Percentiles rank a stretch among this genome's conserved stretches.
phyloP scores from a whole-genome alignment of 2,888 invertebrate species.

The Agrochola circellaris region DNA sequence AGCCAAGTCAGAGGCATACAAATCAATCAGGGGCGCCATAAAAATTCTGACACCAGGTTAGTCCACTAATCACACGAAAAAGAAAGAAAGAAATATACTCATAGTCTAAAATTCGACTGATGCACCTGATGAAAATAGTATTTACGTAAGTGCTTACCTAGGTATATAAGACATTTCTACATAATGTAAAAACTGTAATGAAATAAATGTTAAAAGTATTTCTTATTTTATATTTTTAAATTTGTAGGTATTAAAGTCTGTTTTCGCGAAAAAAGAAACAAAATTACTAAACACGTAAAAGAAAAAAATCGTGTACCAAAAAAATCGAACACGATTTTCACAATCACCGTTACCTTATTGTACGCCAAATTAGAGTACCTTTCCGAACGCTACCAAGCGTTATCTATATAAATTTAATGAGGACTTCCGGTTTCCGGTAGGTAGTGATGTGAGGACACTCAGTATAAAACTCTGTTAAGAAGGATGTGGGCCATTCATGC shows the following conservation, averaged over 20 bases:
- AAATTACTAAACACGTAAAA: neutral
- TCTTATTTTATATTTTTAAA: neutral
- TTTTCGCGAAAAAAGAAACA: neutral
- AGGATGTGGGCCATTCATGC: constrained; percentile 62
- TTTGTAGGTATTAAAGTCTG: no score
- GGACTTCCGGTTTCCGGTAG: constrained; percentile 54
- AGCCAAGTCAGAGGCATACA: no score
- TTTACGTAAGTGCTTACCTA: neutral
- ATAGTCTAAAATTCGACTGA: neutral
- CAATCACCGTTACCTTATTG: constrained; percentile 29
- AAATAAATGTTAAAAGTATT: neutral
- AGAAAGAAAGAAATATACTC: neutral
- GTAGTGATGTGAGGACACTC: constrained; percentile 48
- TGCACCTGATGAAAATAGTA: neutral
- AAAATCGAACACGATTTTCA: constrained; percentile 10
- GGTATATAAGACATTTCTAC: neutral
- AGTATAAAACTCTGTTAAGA: constrained; percentile 54
- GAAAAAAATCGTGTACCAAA: constrained; percentile 10
- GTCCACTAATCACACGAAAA: no score
- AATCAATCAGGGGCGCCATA: no score
- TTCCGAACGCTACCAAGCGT: constrained; percentile 31
- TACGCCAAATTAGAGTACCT: constrained; percentile 42
- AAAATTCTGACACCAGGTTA: no score
- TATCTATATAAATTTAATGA: constrained; percentile 59
- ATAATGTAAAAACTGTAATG: neutral